These are phyloP conservation scores for Digitonthophagus gazella DNA, from an alignment of 2,888 invertebrate genomes.

Conservation along the genomic window DNA sequence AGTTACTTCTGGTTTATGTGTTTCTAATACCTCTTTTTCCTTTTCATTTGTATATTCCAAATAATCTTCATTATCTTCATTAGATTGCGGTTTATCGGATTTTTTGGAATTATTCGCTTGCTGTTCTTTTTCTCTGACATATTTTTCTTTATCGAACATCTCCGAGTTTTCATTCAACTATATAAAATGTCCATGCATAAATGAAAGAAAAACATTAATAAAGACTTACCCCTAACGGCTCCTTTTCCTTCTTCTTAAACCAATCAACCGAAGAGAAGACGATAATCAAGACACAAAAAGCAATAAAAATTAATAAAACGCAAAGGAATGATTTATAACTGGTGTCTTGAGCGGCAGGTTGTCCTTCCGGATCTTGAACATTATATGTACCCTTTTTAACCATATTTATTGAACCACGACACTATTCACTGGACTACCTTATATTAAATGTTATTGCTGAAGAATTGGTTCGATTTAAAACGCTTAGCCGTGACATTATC, in stretches of 20 bases:
- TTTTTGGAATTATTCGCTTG: too few species aligned
- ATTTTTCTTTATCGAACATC: slow-evolving; percentile 2
- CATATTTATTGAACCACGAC: neutral
- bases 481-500: too few species aligned
- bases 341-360: slow-evolving; percentile 26
- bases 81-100: too few species aligned
- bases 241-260: slow-evolving; percentile 12
- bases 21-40: too few species aligned
- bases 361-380: slow-evolving; percentile 25
- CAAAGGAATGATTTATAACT: slow-evolving; percentile 35
- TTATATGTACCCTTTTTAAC: slow-evolving; percentile 25
- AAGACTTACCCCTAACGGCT: neutral
- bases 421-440: neutral
- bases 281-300: slow-evolving; percentile 32
- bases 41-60: too few species aligned
- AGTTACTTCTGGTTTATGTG: too few species aligned
- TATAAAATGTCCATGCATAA: neutral
- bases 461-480: neutral
- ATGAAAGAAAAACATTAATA: neutral
- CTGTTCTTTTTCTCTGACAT: neutral
- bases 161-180: neutral
- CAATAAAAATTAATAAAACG: slow-evolving; percentile 33
- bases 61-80: too few species aligned
- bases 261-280: slow-evolving; percentile 23
- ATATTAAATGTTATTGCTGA: neutral